Evolutionary conservation across 2,888 invertebrate genomes (phyloP).

Genomic region (Oscheius sp.): DNA sequence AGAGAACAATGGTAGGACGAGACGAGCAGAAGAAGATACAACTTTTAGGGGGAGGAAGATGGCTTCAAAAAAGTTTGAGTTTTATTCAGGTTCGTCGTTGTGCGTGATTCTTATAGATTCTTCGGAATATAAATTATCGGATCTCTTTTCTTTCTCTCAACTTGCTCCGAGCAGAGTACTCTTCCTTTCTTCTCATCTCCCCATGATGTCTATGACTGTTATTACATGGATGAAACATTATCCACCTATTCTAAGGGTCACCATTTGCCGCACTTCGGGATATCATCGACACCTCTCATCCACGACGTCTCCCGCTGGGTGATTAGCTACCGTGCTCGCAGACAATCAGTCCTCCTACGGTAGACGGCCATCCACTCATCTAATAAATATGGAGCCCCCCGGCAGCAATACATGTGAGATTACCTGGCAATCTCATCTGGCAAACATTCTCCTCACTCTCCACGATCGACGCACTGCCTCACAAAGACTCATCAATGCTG

Average conservation of each 20-base stretch:
- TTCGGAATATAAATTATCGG: too few species aligned
- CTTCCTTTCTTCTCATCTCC: neutral
- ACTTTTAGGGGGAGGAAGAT: too few species aligned
- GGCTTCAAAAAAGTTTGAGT: too few species aligned
- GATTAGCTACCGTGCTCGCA: neutral
- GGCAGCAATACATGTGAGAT: constrained; percentile 31
- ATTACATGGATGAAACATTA: too few species aligned
- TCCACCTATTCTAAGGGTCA: neutral
- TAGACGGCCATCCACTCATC: constrained; percentile 22
- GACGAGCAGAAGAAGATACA: neutral
- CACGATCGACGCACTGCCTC: constrained; percentile 3
- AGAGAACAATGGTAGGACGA: too few species aligned
- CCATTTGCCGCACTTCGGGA: neutral
- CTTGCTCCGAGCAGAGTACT: neutral
- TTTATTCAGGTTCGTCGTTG: too few species aligned
- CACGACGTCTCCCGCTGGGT: neutral
- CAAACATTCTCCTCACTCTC: constrained; percentile 24
- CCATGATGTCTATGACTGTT: too few species aligned
- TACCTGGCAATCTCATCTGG: constrained; percentile 31
- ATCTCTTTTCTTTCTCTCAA: neutral
- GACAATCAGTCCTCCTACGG: neutral
- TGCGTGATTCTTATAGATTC: too few species aligned
- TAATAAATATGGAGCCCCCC: constrained; percentile 20
- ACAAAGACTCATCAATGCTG: constrained; percentile 24
- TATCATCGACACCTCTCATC: constrained; percentile 5